These are phyloP conservation scores for Cynocephalus volans DNA, from an alignment of 2,113 vertebrate genomes.

Conservation along the genomic window DNA sequence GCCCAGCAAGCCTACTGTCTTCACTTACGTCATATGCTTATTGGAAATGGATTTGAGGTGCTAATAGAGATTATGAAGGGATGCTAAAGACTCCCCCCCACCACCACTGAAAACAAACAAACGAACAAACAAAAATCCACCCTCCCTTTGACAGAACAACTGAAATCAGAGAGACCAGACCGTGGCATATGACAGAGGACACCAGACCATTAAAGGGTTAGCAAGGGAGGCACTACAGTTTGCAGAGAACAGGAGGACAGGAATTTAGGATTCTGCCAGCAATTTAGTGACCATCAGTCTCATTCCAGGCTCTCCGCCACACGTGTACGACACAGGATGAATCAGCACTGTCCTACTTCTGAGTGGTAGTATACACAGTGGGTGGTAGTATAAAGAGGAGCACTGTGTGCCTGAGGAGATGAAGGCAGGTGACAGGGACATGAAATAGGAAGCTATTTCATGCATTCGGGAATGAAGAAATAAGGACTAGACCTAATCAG, in stretches of 20 bases:
- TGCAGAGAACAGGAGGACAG: not conserved
- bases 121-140: not conserved
- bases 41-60: not conserved
- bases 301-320: not conserved
- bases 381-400: no score
- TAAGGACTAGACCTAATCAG: not conserved
- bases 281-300: not conserved
- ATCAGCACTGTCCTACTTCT: not conserved
- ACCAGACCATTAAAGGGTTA: not conserved
- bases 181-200: not conserved
- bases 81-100: not conserved
- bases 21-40: constrained; percentile 1
- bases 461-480: not conserved
- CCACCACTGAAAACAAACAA: not conserved
- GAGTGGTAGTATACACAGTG: not conserved
- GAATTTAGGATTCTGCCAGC: not conserved
- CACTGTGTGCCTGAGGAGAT: not conserved
- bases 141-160: not conserved
- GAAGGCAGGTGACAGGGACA: not conserved
- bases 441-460: not conserved
- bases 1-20: not conserved
- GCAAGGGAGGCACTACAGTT: not conserved
- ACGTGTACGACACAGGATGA: not conserved
- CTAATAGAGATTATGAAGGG: not conserved
- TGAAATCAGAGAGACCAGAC: constrained; percentile 1